These are phyloP conservation scores for Holacanthus passer DNA, from an alignment of 2,113 vertebrate genomes.

Conservation along the genomic window DNA sequence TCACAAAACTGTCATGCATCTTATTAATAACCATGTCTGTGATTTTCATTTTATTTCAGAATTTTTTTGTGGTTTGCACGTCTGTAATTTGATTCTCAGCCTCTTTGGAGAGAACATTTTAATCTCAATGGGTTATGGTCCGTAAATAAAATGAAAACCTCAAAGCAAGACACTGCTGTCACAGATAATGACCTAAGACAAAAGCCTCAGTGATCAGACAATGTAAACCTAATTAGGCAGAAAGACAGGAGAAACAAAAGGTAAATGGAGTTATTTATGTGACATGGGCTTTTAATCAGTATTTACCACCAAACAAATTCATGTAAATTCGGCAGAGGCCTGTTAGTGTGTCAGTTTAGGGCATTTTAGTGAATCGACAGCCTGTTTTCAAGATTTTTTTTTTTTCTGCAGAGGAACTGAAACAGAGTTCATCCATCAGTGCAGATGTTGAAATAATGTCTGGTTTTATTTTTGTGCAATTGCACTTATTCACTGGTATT, in stretches of 20 bases:
- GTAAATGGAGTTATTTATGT: conserved; percentile 24
- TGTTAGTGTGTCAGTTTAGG: background rate
- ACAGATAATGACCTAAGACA: conserved; percentile 28
- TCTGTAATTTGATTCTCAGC: background rate
- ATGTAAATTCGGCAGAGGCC: conserved; percentile 25
- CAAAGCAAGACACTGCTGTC: conserved; percentile 1
- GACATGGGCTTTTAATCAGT: conserved; percentile 43
- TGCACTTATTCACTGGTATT: background rate
- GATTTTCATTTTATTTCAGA: background rate
- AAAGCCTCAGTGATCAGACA: conserved; percentile 33
- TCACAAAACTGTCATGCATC: background rate
- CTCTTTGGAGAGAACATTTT: background rate
- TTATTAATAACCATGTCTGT: background rate
- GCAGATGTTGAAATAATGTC: conserved; percentile 15
- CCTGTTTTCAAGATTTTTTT: conserved; percentile 12
- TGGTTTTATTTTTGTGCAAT: conserved; percentile 22
- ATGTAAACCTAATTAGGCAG: conserved; percentile 52
- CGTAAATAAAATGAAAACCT: conserved; percentile 12
- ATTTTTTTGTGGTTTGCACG: background rate
- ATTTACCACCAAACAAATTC: conserved; percentile 30
- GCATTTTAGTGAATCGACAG: background rate
- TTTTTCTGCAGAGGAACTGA: conserved; percentile 27
- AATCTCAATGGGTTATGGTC: background rate
- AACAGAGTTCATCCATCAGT: background rate
- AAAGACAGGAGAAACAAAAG: conserved; percentile 41